Evolutionary conservation across 2,888 invertebrate genomes (phyloP).

Genomic region (Ryuthela nishihirai): DNA sequence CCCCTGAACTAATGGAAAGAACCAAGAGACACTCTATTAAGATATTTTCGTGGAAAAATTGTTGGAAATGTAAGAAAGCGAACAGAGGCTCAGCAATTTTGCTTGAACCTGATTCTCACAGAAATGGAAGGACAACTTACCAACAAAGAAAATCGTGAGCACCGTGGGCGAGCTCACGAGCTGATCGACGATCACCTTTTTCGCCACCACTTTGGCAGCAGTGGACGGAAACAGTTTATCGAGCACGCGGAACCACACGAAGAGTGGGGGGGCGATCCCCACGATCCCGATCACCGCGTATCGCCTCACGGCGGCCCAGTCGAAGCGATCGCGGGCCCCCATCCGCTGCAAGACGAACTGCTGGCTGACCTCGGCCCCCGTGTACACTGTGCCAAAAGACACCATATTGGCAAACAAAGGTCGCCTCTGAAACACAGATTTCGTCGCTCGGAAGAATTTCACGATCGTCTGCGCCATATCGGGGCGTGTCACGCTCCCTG

Average conservation of each 20-base stretch:
- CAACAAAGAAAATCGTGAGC: constrained; percentile 19
- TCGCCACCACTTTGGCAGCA: background rate
- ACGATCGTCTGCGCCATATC: too few relatives aligned
- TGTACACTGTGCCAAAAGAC: constrained; percentile 37
- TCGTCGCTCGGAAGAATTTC: too few relatives aligned
- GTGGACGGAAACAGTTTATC: constrained; percentile 60
- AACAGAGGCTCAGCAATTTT: too few relatives aligned
- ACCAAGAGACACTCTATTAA: too few relatives aligned
- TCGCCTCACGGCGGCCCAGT: constrained; percentile 47
- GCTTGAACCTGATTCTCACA: too few relatives aligned
- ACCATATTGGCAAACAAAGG: constrained; percentile 31
- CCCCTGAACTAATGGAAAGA: too few relatives aligned
- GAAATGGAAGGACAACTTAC: constrained; percentile 17
- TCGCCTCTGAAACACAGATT: constrained; percentile 12
- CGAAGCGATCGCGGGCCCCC: background rate
- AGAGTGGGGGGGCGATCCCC: constrained; percentile 73
- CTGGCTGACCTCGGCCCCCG: constrained; percentile 35
- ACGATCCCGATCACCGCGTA: constrained; percentile 68
- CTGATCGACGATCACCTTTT: constrained; percentile 26
- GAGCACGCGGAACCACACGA: constrained; percentile 61
- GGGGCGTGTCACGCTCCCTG: too few relatives aligned
- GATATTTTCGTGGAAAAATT: too few relatives aligned
- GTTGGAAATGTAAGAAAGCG: too few relatives aligned
- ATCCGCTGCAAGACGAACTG: constrained; percentile 12
- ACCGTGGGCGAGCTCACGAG: constrained; percentile 11